These are phyloP conservation scores for Elephas maximus DNA, from an alignment of 2,113 vertebrate species.

Conservation along the genomic window DNA sequence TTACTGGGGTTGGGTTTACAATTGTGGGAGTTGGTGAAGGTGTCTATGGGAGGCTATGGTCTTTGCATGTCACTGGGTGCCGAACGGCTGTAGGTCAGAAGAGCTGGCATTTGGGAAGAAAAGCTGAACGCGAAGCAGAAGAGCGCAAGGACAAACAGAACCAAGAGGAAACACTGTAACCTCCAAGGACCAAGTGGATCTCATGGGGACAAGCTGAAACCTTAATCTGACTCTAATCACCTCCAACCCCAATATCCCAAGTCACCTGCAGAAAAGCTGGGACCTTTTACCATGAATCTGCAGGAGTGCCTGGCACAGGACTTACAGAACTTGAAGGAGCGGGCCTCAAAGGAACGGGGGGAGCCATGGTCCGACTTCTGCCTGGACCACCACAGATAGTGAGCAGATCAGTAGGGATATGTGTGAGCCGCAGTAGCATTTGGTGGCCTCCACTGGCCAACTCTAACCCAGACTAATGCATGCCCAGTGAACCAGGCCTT, in stretches of 20 bases:
- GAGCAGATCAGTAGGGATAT: not conserved
- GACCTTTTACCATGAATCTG: not conserved
- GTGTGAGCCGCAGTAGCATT: not conserved
- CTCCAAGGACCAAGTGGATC: not conserved
- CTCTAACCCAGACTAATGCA: not conserved
- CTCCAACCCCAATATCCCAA: not conserved
- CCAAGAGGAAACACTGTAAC: not conserved
- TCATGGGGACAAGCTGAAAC: not conserved
- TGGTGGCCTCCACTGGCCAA: rapidly evolving
- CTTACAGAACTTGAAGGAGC: not conserved
- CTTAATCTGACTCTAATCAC: not conserved
- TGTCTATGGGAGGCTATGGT: not conserved
- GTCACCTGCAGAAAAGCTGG: not conserved
- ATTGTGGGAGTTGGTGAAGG: not conserved
- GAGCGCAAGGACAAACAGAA: not conserved
- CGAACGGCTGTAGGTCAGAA: not conserved
- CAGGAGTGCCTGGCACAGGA: not conserved
- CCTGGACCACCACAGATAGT: not conserved
- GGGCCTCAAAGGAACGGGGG: not conserved
- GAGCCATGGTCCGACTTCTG: not conserved
- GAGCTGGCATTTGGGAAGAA: not conserved
- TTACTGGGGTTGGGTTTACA: no score
- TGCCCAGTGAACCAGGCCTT: not conserved
- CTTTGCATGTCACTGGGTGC: not conserved
- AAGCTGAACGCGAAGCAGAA: not conserved